A percentile compares a stretch with the other conserved stretches of the same genome.
Conservation (phyloP, 2,113 vertebrate genomes). For the Cairina moschata region DNA sequence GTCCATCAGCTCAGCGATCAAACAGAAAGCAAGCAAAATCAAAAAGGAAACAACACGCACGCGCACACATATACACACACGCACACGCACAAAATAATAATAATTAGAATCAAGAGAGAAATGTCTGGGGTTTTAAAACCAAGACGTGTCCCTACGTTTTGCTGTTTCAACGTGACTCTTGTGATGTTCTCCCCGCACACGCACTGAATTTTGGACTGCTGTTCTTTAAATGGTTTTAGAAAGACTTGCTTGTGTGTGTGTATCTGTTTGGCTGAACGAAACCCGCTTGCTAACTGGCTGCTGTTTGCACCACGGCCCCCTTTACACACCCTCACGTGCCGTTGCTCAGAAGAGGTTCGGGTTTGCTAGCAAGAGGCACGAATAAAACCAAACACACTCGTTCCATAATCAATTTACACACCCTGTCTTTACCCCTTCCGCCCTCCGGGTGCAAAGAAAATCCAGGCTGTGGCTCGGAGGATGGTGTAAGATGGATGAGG, state of each 20-base stretch:
- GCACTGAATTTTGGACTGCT: neutral
- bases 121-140: slow-evolving; percentile 54
- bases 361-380: neutral
- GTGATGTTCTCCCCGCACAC: slow-evolving; percentile 31
- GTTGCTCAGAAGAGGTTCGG: neutral
- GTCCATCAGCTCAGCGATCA: slow-evolving; percentile 50
- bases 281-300: neutral
- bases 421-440: neutral
- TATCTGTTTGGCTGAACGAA: neutral
- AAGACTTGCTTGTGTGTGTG: neutral
- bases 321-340: rapidly evolving
- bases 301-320: neutral
- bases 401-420: neutral
- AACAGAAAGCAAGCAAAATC: slow-evolving; percentile 43
- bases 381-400: neutral
- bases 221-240: neutral
- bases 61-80: neutral
- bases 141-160: slow-evolving; percentile 36
- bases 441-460: neutral
- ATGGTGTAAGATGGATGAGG: neutral
- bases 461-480: neutral
- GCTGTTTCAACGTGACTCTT: neutral
- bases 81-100: slow-evolving; percentile 18
- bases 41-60: neutral
- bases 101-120: slow-evolving; percentile 43